Conservation (phyloP, 2,113 vertebrate genomes). For the Indicator indicator region DNA sequence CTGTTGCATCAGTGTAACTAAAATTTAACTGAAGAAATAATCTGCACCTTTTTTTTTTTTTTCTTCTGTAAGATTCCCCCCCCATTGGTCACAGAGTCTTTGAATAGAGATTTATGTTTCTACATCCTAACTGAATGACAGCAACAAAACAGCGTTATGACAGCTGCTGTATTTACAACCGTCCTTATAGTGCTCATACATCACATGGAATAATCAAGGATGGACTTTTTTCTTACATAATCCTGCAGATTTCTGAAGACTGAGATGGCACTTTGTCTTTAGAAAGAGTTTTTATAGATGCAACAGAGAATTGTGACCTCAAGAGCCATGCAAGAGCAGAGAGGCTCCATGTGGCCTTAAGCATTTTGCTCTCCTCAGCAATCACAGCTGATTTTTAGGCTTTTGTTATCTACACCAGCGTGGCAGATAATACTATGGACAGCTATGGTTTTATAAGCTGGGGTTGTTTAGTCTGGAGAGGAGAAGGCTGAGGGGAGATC, state of each 20-base stretch:
- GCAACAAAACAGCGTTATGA: background rate
- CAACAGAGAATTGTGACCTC: background rate
- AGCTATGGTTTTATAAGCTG: background rate
- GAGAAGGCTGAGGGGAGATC: too few species aligned
- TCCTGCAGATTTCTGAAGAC: background rate
- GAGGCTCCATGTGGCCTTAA: background rate
- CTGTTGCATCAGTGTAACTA: background rate
- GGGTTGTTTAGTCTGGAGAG: too few species aligned
- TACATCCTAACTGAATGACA: background rate
- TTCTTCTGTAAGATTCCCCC: background rate
- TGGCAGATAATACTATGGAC: background rate
- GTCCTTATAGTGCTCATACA: background rate
- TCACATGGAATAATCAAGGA: background rate
- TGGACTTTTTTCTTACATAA: background rate
- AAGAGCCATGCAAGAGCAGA: background rate
- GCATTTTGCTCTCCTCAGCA: background rate
- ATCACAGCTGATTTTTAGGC: background rate
- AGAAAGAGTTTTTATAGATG: background rate
- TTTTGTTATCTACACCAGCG: background rate
- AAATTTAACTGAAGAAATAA: slow-evolving; percentile 29
- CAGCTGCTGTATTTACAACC: background rate
- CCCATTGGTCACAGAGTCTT: background rate
- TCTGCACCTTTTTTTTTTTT: background rate
- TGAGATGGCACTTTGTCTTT: background rate
- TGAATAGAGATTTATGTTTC: background rate